Percentiles rank a stretch among this genome's conserved stretches.
Conservation (phyloP, 2,797 vertebrate genomes). For the Malacoraja senta region DNA sequence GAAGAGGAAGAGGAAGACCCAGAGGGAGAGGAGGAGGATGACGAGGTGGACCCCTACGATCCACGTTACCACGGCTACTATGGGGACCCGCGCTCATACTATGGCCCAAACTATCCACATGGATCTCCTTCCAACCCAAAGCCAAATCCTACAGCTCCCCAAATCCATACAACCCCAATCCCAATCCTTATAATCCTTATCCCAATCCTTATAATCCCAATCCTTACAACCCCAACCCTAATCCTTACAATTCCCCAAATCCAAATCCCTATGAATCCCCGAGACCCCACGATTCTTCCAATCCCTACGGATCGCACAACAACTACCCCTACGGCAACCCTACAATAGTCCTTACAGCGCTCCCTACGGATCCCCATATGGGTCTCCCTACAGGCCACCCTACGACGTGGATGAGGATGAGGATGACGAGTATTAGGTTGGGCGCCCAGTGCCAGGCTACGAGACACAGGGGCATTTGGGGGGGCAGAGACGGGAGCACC, state of each 20-base stretch:
- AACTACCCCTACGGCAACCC: too few relatives aligned
- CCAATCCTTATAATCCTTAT: neutral
- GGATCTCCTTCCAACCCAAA: neutral
- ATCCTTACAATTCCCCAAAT: neutral
- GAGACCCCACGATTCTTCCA: neutral
- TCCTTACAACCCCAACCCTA: neutral
- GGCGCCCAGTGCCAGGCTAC: neutral
- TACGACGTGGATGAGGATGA: neutral
- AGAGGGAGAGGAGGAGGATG: slow-evolving; percentile 41
- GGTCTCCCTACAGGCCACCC: neutral
- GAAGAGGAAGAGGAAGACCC: slow-evolving; percentile 46
- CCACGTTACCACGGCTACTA: neutral
- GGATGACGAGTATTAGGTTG: neutral
- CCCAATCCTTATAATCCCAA: neutral
- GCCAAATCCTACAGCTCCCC: neutral
- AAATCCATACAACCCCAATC: neutral
- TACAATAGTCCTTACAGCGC: neutral
- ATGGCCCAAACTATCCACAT: neutral
- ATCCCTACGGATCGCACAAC: neutral
- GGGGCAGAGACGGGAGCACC: too few relatives aligned
- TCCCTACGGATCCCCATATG: neutral
- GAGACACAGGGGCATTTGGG: neutral
- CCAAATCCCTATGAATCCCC: too few relatives aligned
- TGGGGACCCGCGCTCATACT: neutral
- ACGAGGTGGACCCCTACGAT: neutral